Base-by-base conservation (phyloP, 2,888 invertebrate species). In the Synanthedon andrenaeformis region DNA sequence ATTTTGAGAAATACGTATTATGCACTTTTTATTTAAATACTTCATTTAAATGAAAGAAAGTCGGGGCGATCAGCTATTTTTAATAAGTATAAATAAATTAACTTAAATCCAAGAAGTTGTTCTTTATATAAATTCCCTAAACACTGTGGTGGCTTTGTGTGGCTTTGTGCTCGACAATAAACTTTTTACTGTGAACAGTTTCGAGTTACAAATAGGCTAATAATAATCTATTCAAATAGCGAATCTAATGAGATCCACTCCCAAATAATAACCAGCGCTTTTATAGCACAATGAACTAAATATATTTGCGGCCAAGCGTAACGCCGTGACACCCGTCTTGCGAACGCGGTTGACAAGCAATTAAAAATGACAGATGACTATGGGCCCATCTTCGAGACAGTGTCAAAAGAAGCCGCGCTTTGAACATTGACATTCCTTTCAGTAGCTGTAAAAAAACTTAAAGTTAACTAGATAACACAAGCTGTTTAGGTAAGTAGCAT, bases 361-460 rank as follows among this genome's bases (percentile, higher is more conserved):
- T 85, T 85, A 85, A 84, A 85, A 85, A 84, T 85, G 85, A 85
- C 84, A 82, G 83, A 85, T 85, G 84, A 80, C 35, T 67, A 63
- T 53, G 63, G 53, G 73, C 82, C 83, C 83, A 83, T 81, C 69
- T 83, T 82, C 79, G 59, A 66, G 60, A 54, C 56, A n/a, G 58
- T 62, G 68, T 79, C 79, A 81, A 84, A 80, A 75, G 63, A 64
- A 62, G 67, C 79, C 77, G 79, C 57, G 69, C 59, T 58, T 56
- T 52, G 56, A 54, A 55, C 52, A 52, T 49, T 41, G 53, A 51
- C 45, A 54, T 54, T 23, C 49, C 23, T 49, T 49, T 17, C 49
- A 49, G 23, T 35, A 10, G 51, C 56, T 55, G 59, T 67, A 78
- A 75, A 76, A 76, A 66, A 72, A 75, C 77, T 75, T 71, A 74